A percentile compares a stretch with the other conserved stretches of the same genome.
Evolutionary conservation across 2,113 vertebrate genomes (phyloP).

Genomic region (Psilopogon haemacephalus): DNA sequence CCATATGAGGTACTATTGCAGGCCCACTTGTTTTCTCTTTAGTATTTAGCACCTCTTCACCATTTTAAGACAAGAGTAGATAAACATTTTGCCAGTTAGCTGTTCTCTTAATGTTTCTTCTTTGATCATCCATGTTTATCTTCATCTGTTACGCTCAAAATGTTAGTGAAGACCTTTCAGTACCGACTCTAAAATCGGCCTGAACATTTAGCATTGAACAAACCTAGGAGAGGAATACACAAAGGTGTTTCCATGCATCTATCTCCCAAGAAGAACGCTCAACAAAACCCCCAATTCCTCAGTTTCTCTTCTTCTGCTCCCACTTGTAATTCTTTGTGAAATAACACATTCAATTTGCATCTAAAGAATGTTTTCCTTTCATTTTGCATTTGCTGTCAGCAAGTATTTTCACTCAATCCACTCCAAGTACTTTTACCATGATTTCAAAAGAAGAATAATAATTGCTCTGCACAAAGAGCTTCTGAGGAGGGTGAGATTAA

Average conservation of each 20-base stretch:
- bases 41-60: background rate
- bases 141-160: slow-evolving; percentile 72
- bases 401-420: background rate
- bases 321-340: background rate
- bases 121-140: slow-evolving; percentile 25
- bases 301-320: background rate
- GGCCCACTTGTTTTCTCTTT: background rate
- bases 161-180: slow-evolving; percentile 61
- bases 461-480: background rate
- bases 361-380: background rate
- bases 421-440: background rate
- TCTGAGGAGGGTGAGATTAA: background rate
- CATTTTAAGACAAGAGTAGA: background rate
- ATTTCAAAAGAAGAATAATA: background rate
- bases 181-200: slow-evolving; percentile 61
- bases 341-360: background rate
- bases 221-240: slow-evolving; percentile 71
- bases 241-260: background rate
- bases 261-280: background rate
- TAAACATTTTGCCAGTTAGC: background rate
- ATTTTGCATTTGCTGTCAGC: background rate
- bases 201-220: slow-evolving; percentile 79
- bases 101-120: background rate
- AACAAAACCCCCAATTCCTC: background rate
- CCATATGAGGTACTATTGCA: background rate